Base-by-base conservation (phyloP, 2,797 vertebrate genomes). In the Neopelma chrysocephalum region DNA sequence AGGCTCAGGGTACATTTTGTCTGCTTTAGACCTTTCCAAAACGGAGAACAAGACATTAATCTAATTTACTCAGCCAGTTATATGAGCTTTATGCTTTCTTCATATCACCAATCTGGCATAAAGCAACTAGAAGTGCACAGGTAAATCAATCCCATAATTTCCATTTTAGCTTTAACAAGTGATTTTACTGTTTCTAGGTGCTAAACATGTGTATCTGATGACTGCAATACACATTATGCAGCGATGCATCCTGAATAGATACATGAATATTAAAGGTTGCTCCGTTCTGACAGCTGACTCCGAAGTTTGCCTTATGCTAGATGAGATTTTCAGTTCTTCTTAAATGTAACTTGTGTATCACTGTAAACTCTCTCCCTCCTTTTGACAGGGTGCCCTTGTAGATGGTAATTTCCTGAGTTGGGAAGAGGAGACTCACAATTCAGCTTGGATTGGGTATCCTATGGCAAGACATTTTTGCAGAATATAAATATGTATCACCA, bases 301-400 rank as follows among this genome's bases (percentile, higher is more conserved):
- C 84, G 72, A 95, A 96, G 89, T 89, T 90, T 82, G 90, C 91
- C 94, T 96, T 90, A 85, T 83, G 76, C 92, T 90, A 85, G 75
- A 89, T 95, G 90, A 97, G 96, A 95, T 91, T 94, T 97, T 96
- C 95, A 96, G 96, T 94, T 97, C 93, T 97, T 96, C 95, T 95
- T 93, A 96, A 89, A 91, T 93, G 90, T 94, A 97, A 93, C 84
- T 96, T 97, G 77, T 87, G 71, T 86, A 92, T 97, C 96, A 96
- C 86, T 90, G 95, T 91, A 95, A 95, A 86, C 65, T 68, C 87
- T 70, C 73, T 96, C 91, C 65, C 82, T 87, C 64, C 82, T 96
- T 95, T 91, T 96, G 96, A 97, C 93, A 97, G 94, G 97, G 88
- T 97, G 95, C 95, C 97, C 96, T 98, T 97, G 96, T 93, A 96